Evolutionary conservation across 1,140 invertebrate species (phyloP).

Genomic region (Macrobrachium rosenbergii): DNA sequence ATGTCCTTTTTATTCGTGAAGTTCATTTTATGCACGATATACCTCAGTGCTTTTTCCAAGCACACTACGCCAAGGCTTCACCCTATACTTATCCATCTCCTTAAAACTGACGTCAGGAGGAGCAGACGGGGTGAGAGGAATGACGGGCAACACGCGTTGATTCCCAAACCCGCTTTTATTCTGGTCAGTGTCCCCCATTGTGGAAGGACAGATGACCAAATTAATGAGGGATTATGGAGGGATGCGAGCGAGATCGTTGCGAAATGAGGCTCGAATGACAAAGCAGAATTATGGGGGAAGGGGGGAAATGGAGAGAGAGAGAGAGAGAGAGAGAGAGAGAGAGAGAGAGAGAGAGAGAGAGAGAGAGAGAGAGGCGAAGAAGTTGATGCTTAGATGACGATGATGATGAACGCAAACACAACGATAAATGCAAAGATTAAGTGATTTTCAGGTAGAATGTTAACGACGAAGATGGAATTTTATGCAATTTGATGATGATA

Average conservation of each 20-base stretch:
- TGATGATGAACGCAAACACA: background rate
- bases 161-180: no score
- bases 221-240: background rate
- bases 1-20: no score
- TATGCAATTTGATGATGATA: no score
- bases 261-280: background rate
- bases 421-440: no score
- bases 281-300: background rate
- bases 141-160: no score
- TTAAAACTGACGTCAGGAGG: background rate
- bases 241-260: background rate
- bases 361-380: background rate
- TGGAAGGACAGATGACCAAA: conserved; percentile 21
- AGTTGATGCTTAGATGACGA: background rate
- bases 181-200: background rate
- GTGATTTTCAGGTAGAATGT: no score
- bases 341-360: background rate
- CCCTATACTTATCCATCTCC: no score
- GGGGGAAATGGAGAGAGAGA: background rate
- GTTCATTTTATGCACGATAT: no score
- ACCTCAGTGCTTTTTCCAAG: no score
- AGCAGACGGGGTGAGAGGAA: background rate
- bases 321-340: background rate
- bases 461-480: no score
- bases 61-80: no score